Conservation (phyloP, 1,140 invertebrate genomes). For the Tetramorium simillimum region DNA sequence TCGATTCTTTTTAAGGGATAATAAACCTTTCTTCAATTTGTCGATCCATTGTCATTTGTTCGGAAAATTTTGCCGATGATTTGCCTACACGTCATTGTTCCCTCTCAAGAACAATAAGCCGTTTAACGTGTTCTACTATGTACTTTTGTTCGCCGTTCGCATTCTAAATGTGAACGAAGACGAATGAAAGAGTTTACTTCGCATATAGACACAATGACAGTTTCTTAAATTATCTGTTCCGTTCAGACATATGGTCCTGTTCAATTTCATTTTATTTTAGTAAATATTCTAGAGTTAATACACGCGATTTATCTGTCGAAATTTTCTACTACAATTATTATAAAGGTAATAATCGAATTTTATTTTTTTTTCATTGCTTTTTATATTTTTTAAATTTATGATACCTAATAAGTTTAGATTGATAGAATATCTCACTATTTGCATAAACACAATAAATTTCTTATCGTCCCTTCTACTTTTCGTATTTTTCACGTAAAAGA, state of each 20-base stretch:
- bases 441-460: neutral
- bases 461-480: neutral
- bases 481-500: constrained; percentile 5
- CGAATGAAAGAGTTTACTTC: neutral
- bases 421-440: neutral
- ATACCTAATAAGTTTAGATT: neutral
- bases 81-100: constrained; percentile 75
- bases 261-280: neutral
- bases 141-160: constrained; percentile 60
- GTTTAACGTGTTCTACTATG: constrained; percentile 70
- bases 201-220: constrained; percentile 10
- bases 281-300: neutral
- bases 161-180: constrained; percentile 27
- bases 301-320: neutral
- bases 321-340: neutral
- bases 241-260: neutral
- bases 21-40: constrained; percentile 50
- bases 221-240: neutral
- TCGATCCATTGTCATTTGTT: constrained; percentile 55
- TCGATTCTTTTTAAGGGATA: neutral
- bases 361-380: neutral
- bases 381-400: neutral
- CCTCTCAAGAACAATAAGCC: constrained; percentile 73
- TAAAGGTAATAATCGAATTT: neutral
- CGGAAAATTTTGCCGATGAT: constrained; percentile 67